phyloP scores from a whole-genome alignment of 2,888 invertebrate species.

The Thyatira batis region DNA sequence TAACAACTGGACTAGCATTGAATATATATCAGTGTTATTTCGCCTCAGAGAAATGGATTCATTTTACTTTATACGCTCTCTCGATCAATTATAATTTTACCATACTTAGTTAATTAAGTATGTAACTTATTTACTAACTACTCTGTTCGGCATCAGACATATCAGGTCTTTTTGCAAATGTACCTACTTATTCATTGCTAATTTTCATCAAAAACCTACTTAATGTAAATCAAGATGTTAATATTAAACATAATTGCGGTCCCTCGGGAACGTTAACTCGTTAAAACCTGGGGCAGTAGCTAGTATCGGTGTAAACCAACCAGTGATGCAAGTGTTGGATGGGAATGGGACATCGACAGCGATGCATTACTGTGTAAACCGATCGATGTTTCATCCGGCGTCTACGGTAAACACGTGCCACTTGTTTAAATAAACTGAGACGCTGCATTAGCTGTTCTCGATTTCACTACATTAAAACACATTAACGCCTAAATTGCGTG shows the following conservation, averaged over 20 bases:
- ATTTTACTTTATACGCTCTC: slow-evolving; percentile 14
- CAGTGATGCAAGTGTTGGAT: slow-evolving; percentile 51
- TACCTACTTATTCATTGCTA: slow-evolving; percentile 8
- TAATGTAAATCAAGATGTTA: too few relatives aligned
- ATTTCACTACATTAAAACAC: slow-evolving; percentile 81
- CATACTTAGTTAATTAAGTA: too few relatives aligned
- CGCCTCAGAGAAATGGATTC: slow-evolving; percentile 1
- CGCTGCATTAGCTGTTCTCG: slow-evolving; percentile 78
- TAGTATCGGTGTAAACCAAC: slow-evolving; percentile 11
- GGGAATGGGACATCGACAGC: slow-evolving; percentile 57
- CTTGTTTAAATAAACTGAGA: slow-evolving; percentile 79
- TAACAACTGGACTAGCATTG: slow-evolving; percentile 46
- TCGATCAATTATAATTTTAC: neutral
- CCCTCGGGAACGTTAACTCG: too few relatives aligned
- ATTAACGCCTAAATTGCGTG: slow-evolving; percentile 74
- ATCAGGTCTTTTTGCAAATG: too few relatives aligned
- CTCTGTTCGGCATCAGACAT: too few relatives aligned
- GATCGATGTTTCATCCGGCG: slow-evolving; percentile 80
- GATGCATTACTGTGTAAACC: slow-evolving; percentile 78
- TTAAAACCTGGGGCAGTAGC: too few relatives aligned
- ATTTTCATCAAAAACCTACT: too few relatives aligned
- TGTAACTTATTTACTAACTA: too few relatives aligned
- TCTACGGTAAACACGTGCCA: slow-evolving; percentile 77
- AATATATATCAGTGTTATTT: slow-evolving; percentile 29
- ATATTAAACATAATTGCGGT: too few relatives aligned